These are phyloP conservation scores for Trissolcus japonicus DNA, from an alignment of 2,888 invertebrate genomes.

Conservation along the genomic window DNA sequence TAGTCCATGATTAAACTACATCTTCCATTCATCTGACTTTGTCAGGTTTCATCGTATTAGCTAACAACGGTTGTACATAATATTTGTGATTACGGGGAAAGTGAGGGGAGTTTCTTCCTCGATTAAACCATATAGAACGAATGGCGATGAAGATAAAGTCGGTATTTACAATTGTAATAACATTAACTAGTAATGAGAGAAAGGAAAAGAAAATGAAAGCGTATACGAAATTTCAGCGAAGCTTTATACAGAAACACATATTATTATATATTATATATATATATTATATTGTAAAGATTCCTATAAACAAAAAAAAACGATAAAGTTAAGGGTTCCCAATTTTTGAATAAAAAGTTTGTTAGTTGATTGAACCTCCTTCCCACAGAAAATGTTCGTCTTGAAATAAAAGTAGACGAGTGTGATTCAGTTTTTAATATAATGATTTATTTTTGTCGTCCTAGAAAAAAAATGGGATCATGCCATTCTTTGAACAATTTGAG, in stretches of 20 bases:
- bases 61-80: constrained; percentile 62
- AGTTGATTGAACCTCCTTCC: neutral
- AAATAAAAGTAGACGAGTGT: constrained; percentile 6
- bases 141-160: constrained; percentile 54
- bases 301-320: constrained; percentile 71
- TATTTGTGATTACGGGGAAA: constrained; percentile 45
- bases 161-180: constrained; percentile 56
- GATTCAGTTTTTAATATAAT: constrained; percentile 26
- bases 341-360: constrained; percentile 66
- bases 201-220: constrained; percentile 37
- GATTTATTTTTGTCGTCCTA: constrained; percentile 50
- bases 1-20: constrained; percentile 59
- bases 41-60: constrained; percentile 44
- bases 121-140: constrained; percentile 18
- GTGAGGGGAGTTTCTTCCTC: constrained; percentile 44
- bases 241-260: constrained; percentile 63
- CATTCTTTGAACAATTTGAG: constrained; percentile 29
- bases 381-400: neutral
- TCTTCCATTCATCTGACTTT: constrained; percentile 68
- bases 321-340: constrained; percentile 69
- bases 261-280: constrained; percentile 47
- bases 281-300: constrained; percentile 72
- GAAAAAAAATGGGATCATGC: constrained; percentile 39
- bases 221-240: constrained; percentile 65
- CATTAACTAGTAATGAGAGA: constrained; percentile 54